Evolutionary conservation across 2,888 invertebrate genomes (phyloP).

Genomic region (Ochropleura leucogaster): DNA sequence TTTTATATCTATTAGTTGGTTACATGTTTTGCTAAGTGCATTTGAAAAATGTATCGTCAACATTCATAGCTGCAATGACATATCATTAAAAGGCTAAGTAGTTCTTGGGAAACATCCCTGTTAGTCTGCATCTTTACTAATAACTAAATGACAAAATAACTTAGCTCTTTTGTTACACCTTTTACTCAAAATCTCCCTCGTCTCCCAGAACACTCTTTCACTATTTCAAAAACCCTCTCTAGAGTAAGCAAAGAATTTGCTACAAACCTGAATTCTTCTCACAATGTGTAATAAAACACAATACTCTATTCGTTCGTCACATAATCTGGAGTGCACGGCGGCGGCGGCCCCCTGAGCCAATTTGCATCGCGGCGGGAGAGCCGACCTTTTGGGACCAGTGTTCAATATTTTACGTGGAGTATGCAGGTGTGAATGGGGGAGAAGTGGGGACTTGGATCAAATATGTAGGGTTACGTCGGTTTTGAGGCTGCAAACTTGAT

Average conservation of each 20-base stretch:
- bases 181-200: slow-evolving; percentile 24
- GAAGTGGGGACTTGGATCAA: slow-evolving; percentile 55
- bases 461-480: slow-evolving; percentile 56
- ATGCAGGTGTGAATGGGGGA: slow-evolving; percentile 68
- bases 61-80: neutral
- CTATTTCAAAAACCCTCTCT: slow-evolving; percentile 32
- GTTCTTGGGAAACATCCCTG: neutral
- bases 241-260: slow-evolving; percentile 50
- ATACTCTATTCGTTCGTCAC: slow-evolving; percentile 70
- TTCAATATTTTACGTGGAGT: slow-evolving; percentile 74
- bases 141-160: neutral
- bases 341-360: slow-evolving; percentile 69
- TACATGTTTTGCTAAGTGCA: neutral
- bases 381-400: slow-evolving; percentile 64
- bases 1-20: too few relatives aligned
- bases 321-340: slow-evolving; percentile 74
- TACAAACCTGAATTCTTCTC: slow-evolving; percentile 54
- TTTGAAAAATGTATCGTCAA: neutral
- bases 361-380: slow-evolving; percentile 73
- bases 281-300: slow-evolving; percentile 64
- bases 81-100: neutral
- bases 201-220: slow-evolving; percentile 22
- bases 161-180: neutral
- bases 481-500: slow-evolving; percentile 49
- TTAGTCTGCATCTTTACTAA: neutral